Evolutionary conservation across 2,888 invertebrate species (phyloP).

Genomic region (Biston stratarius): DNA sequence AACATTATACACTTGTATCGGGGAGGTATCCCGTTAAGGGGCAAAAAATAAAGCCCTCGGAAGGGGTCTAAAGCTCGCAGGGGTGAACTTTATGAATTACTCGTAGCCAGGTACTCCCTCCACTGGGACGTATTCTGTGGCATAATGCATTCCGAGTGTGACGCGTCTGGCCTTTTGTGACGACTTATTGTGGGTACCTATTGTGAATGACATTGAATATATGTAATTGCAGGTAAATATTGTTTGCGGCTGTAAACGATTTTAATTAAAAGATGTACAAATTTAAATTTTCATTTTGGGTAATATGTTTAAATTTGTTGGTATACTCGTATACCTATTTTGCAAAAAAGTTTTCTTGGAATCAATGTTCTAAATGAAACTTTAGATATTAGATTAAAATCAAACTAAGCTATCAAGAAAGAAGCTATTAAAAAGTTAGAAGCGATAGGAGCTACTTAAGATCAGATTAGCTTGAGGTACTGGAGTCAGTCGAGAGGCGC

Average conservation of each 20-base stretch:
- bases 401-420: not conserved
- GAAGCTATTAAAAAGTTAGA: not conserved
- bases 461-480: too few species aligned
- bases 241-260: slow-evolving; percentile 8
- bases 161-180: slow-evolving; percentile 30
- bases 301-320: not conserved
- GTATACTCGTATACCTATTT: not conserved
- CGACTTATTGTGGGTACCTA: slow-evolving; percentile 5
- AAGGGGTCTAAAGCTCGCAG: slow-evolving; percentile 31
- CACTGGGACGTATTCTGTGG: slow-evolving; percentile 13
- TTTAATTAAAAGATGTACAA: not conserved
- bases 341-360: not conserved
- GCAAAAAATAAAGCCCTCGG: slow-evolving; percentile 30
- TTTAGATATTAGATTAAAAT: not conserved
- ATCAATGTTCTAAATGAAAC: not conserved
- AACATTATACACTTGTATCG: slow-evolving; percentile 22
- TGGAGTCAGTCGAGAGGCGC: too few species aligned
- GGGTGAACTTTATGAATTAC: slow-evolving; percentile 45
- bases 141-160: slow-evolving; percentile 24
- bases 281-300: too few species aligned
- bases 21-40: slow-evolving; percentile 30
- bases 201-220: slow-evolving; percentile 20
- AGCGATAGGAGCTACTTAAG: too few species aligned
- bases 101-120: slow-evolving; percentile 34
- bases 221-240: slow-evolving; percentile 20